Percentiles rank a stretch among this genome's conserved stretches.
phyloP scores from a whole-genome alignment of 2,888 invertebrate genomes.

The Oligia latruncula region DNA sequence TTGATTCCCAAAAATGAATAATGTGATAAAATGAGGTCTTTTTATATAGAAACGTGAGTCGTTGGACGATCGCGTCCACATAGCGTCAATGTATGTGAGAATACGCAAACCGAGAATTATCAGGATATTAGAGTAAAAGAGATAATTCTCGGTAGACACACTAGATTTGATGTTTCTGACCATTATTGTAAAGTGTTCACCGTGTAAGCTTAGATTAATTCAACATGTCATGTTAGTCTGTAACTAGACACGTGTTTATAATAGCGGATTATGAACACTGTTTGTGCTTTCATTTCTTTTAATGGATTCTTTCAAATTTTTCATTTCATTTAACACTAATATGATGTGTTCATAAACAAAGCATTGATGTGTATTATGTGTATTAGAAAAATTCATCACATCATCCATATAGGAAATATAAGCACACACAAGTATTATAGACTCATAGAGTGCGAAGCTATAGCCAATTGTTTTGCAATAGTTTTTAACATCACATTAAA shows the following conservation, averaged over 20 bases:
- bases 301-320: no score
- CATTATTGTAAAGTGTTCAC: conserved; percentile 87
- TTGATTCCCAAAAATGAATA: conserved; percentile 10
- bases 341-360: not conserved
- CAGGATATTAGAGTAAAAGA: conserved; percentile 59
- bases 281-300: conserved; percentile 68
- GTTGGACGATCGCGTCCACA: conserved; percentile 90
- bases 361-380: not conserved
- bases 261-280: conserved; percentile 76
- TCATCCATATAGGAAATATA: conserved; percentile 63
- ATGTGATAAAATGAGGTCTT: conserved; percentile 45
- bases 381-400: conserved; percentile 14
- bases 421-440: conserved; percentile 77
- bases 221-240: conserved; percentile 87
- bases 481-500: conserved; percentile 85
- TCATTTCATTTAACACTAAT: no score
- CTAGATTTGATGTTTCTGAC: conserved; percentile 87
- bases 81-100: conserved; percentile 81
- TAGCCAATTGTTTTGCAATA: conserved; percentile 88
- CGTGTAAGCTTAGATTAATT: conserved; percentile 88
- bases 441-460: conserved; percentile 88
- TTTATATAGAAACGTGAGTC: conserved; percentile 73
- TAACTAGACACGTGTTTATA: conserved; percentile 84
- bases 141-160: conserved; percentile 81
- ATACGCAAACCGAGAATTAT: conserved; percentile 79